Evolutionary conservation across 37 sponge, comb jelly and placozoan genomes (phyloP), one percentile per base, ranked within the genome.

Genomic region (Chondrilla cf. caribensis): DNA sequence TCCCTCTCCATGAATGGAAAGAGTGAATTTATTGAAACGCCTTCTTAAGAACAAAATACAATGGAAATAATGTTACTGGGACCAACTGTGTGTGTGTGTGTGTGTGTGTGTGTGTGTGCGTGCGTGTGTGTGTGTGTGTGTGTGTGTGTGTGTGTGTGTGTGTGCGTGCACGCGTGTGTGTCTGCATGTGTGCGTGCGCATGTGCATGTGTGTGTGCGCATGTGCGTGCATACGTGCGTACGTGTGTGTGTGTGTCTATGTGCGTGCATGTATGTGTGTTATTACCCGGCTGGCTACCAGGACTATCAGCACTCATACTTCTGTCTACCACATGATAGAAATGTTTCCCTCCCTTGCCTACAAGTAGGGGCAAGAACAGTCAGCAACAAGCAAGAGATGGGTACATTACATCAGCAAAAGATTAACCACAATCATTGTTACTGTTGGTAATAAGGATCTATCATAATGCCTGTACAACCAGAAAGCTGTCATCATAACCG

Each of bases 221-320:
- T 26, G 68, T 67, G 68, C 29, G 68, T 67, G 68, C 29, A 33
- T 29, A 33, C 35, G 43, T 76, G 77, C 26, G 77, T 68, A 36
- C 35, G 70, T 41, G 72, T 82, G 72, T 82, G 83, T 68, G 31
- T 54, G 58, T 79, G 58, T 58, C 28, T 57, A 25, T 78, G 58
- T 78, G 57, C 0, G 60, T 73, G 54, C 58, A 62, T 58, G 77
- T 84, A 77, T 84, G 84, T 84, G 84, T 71, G 83, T 41, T 35
- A 51, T 65, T 81, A 67, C 65, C 67, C 38, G 67, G 62, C 67
- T 81, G 82, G 62, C 40, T 81, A n/a, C n/a, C n/a, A n/a, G n/a
- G n/a, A n/a, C n/a, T n/a, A n/a, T n/a, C n/a, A n/a, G n/a, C n/a
- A n/a, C n/a, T n/a, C n/a, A n/a, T n/a, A n/a, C n/a, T n/a, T n/a